Conservation (phyloP, 2,888 invertebrate genomes). For the Microdon myrmicae region DNA sequence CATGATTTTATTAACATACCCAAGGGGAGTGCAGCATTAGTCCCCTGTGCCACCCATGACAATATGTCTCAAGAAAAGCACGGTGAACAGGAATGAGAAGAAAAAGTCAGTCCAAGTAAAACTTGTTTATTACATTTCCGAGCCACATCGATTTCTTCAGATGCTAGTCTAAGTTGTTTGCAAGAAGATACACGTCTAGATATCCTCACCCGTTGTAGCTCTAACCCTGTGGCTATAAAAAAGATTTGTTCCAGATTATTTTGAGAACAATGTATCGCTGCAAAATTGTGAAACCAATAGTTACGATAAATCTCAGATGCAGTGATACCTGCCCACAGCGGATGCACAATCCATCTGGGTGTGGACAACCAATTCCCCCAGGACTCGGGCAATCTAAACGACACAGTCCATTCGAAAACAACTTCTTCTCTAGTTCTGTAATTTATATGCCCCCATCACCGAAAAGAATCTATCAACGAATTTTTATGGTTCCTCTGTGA, state of each 20-base stretch:
- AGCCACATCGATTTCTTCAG: conserved; percentile 48
- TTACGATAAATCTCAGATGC: conserved; percentile 49
- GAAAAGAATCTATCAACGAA: conserved; percentile 45
- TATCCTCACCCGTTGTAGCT: not conserved
- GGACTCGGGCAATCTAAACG: too few species aligned
- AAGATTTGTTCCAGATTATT: conserved; percentile 49
- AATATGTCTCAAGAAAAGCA: conserved; percentile 23
- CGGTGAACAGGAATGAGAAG: too few species aligned
- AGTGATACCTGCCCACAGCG: conserved; percentile 22
- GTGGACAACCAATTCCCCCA: too few species aligned
- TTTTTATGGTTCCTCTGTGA: conserved; percentile 36
- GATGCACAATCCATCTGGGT: conserved; percentile 9
- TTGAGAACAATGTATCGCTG: conserved; percentile 50
- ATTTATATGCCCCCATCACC: conserved; percentile 37
- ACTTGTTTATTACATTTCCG: conserved; percentile 49
- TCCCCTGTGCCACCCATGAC: conserved; percentile 39
- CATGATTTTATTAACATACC: conserved; percentile 48
- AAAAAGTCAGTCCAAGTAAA: conserved; percentile 44
- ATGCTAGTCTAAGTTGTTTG: too few species aligned
- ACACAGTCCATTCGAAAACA: too few species aligned
- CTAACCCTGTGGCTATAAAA: conserved; percentile 20
- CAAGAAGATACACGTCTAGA: conserved; percentile 1
- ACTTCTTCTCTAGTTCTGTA: conserved; percentile 38
- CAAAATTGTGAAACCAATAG: conserved; percentile 52
- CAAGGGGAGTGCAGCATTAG: conserved; percentile 10